Evolutionary conservation across 2,113 vertebrate genomes (phyloP), one percentile per base, ranked within the genome.

Genomic region (Capra hircus): DNA sequence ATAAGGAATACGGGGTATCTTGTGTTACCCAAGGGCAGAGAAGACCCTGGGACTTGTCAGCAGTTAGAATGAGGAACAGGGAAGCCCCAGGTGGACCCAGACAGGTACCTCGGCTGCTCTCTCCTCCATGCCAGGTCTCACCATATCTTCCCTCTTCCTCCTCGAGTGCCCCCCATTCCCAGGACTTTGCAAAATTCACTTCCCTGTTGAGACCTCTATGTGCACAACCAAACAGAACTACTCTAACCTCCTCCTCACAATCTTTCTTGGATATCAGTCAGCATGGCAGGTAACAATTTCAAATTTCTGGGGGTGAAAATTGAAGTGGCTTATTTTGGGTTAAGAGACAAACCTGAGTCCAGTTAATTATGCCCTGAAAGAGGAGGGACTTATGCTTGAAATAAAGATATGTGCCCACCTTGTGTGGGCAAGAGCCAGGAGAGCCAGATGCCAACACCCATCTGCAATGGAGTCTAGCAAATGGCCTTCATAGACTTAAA

Each of bases 341-440:
- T 28, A 17, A 23, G 43, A 40, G 25, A 59, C 33, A 77, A 59
- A 40, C n/a, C 16, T 25, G 21, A 23, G 53, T 77, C 45, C 21
- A 16, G 4, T 15, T n/a, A n/a, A 21, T 1, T 10, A 17, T 30
- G 13, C 5, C 17, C 12, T 36, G 12, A 55, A 52, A 60, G 30
- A 11, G 17, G 1, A 36, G 13, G 53, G 17, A 2, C 7, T 59
- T 9, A 7, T 1, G n/a, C 2, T 6, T 52, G 43, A 64, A 77
- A 67, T 21, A 89, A 33, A 28, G 17, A 74, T 16, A 6, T 7
- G 1, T 5, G 2, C 4, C 80, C 43, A 21, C 19, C 30, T 30
- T 19, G 8, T 30, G 11, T 64, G 36, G n/a, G 23, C 25, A 4
- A 16, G 7, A 17, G 17, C 25, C 40, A 9, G 5, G 19, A 82